Evolutionary conservation across 1,140 invertebrate species (phyloP), one percentile per base, ranked within the genome.

Genomic region (Lepidotrigona ventralis): DNA sequence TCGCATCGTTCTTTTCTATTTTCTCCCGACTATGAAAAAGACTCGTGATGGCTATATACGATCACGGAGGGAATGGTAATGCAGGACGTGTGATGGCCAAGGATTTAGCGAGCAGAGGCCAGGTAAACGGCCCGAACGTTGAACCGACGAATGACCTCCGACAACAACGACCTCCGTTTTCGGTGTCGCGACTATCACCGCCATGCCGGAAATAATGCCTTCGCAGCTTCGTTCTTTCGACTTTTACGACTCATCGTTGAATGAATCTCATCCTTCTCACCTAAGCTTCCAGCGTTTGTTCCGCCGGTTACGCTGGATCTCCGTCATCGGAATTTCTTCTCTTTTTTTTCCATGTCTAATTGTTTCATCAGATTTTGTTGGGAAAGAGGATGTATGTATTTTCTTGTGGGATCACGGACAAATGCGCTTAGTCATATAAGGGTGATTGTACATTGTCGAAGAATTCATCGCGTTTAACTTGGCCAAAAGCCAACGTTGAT

Each of bases 131-230:
- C 85, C 76, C 86, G 90, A 86, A 73, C 90, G 79, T 91, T 91
- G 89, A 90, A 91, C 90, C 90, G 78, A 76, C 89, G 88, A 90
- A 91, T 85, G 90, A 91, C 90, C 90, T 91, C 86, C 85, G 89
- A 91, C 90, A 91, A 91, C 89, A 91, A 91, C 88, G 86, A 81
- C 66, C 89, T 56, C n/a, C 74, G 79, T 88, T 90, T 90, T 90
- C 78, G 85, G 72, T 85, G 87, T 86, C 81, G 85, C 81, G 85
- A 81, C 83, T 33, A 88, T 85, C 83, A 81, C 83, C 60, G 77
- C 54, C 63, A 53, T 19, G 79, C n/a, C 68, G 63, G 21, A 3
- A 79, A 82, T 82, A 83, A 83, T 66, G 56, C 21, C 84, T 84
- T 81, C 46, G 83, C 71, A 76, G 79, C 60, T 21, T 39, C 53